Percentiles rank a stretch among this genome's conserved stretches.
Evolutionary conservation across 1,140 invertebrate genomes (phyloP).

Genomic region (Sycophaga agraensis): DNA sequence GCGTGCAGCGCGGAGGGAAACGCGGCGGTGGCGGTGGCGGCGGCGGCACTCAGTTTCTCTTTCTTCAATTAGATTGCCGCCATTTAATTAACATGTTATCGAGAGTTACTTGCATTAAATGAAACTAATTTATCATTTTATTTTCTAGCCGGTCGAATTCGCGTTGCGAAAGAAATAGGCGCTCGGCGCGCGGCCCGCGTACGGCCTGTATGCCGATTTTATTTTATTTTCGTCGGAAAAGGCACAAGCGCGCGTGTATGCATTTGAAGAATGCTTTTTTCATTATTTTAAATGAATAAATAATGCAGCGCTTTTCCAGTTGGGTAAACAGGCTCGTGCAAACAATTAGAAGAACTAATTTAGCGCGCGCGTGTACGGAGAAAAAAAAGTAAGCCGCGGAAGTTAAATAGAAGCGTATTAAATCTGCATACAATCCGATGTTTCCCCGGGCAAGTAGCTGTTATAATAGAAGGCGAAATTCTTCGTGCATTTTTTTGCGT

Average conservation of each 20-base stretch:
- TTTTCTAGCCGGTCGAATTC: no score
- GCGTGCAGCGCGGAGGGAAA: no score
- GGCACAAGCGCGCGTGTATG: constrained; percentile 4
- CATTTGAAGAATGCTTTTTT: no score
- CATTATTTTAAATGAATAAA: background rate
- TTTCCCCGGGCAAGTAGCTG: no score
- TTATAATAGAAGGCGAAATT: constrained; percentile 8
- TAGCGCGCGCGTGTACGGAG: background rate
- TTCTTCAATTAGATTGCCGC: no score
- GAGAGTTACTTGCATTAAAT: no score
- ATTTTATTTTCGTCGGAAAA: constrained; percentile 7
- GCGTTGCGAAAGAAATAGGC: constrained; percentile 11
- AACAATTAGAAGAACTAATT: constrained; percentile 6
- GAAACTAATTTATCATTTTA: no score
- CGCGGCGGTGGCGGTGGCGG: no score
- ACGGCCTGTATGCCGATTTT: no score
- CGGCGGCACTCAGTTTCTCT: no score
- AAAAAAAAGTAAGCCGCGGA: constrained; percentile 2
- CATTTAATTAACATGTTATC: no score
- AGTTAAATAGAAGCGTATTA: constrained; percentile 1
- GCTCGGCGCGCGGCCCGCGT: background rate
- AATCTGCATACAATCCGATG: constrained; percentile 11
- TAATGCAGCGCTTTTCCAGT: background rate
- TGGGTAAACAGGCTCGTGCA: background rate
- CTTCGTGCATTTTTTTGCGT: background rate